Evolutionary conservation across 2,113 vertebrate species (phyloP).

Genomic region (Psettodes erumei): DNA sequence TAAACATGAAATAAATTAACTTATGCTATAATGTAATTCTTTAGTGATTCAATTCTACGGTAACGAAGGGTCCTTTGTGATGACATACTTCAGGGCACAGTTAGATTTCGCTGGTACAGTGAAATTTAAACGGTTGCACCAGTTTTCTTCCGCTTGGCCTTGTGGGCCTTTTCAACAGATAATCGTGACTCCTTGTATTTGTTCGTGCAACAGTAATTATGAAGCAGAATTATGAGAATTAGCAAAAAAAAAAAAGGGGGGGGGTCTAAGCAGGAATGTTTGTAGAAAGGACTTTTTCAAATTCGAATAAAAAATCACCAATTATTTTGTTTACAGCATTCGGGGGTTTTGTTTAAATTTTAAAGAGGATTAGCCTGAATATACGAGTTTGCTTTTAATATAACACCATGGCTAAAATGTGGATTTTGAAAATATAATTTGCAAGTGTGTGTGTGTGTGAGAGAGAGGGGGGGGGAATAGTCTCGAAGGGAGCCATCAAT

Average conservation of each 20-base stretch:
- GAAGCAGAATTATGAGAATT: neutral
- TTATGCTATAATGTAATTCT: neutral
- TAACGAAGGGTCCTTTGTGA: neutral
- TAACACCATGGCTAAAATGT: neutral
- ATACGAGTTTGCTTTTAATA: neutral
- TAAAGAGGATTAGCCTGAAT: too few relatives aligned
- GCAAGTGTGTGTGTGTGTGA: neutral
- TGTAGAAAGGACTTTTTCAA: too few relatives aligned
- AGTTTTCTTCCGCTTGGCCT: slow-evolving; percentile 39
- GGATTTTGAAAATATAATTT: neutral
- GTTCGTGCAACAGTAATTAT: neutral
- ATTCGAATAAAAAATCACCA: too few relatives aligned
- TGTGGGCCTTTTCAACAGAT: slow-evolving; percentile 37
- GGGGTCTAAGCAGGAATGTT: too few relatives aligned
- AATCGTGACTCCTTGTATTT: neutral
- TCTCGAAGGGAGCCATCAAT: too few relatives aligned
- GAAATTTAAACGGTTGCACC: too few relatives aligned
- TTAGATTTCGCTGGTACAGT: too few relatives aligned
- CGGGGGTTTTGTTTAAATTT: neutral
- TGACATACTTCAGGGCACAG: neutral
- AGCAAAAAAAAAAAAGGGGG: too few relatives aligned
- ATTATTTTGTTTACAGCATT: too few relatives aligned
- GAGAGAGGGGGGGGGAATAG: too few relatives aligned
- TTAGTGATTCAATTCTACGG: neutral
- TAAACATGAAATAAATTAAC: neutral